Conservation (phyloP, 2,113 vertebrate species). For the Rostratula benghalensis region DNA sequence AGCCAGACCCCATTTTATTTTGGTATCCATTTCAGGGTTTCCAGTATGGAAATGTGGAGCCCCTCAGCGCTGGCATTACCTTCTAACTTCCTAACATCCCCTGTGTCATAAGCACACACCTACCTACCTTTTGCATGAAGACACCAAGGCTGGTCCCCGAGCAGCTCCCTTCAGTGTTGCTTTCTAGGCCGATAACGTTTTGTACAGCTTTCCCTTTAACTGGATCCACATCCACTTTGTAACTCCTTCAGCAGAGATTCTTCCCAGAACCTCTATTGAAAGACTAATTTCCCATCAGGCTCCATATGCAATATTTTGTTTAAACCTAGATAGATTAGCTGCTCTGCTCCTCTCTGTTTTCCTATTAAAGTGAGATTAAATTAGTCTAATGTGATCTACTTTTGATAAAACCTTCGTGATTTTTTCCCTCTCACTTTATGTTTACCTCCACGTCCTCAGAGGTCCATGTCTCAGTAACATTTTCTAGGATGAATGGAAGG, state of each 20-base stretch:
- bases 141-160: not conserved
- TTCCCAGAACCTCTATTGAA: not conserved
- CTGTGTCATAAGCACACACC: not conserved
- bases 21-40: not conserved
- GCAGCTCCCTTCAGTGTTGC: not conserved
- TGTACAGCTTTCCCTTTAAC: not conserved
- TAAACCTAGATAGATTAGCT: slow-evolving; percentile 37
- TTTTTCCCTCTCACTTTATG: not conserved
- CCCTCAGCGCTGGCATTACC: not conserved
- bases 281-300: slow-evolving; percentile 41
- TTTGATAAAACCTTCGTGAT: slow-evolving; percentile 18
- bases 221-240: not conserved
- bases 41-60: not conserved
- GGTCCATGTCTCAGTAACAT: not conserved
- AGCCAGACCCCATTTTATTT: not conserved
- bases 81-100: not conserved
- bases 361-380: slow-evolving; percentile 50
- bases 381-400: slow-evolving; percentile 48
- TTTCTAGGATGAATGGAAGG: not conserved
- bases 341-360: slow-evolving; percentile 46
- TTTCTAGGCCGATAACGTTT: not conserved
- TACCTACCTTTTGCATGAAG: not conserved
- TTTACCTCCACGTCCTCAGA: not conserved
- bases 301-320: slow-evolving; percentile 30
- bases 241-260: not conserved